Percentiles rank a stretch among this genome's conserved stretches.
phyloP scores from a whole-genome alignment of 2,113 vertebrate genomes.

The Microtus pennsylvanicus region DNA sequence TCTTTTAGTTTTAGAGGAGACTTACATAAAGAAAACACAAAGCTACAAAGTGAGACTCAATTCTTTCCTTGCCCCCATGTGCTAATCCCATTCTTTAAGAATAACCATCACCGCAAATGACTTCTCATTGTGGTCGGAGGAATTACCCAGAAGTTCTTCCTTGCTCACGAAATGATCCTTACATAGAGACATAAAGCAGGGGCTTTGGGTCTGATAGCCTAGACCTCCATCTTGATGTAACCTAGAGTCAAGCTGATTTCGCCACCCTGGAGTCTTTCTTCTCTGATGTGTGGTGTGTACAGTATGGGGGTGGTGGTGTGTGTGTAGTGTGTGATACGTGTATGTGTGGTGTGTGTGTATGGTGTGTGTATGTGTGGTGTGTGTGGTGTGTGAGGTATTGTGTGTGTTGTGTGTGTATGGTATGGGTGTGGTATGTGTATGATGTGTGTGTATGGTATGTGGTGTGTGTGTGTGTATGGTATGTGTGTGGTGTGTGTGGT shows the following conservation, averaged over 20 bases:
- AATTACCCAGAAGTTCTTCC: not conserved
- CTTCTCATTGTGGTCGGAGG: not conserved
- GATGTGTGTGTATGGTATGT: no score
- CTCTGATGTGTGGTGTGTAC: not conserved
- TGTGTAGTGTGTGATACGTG: not conserved
- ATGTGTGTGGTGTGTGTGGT: not conserved
- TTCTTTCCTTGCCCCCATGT: not conserved
- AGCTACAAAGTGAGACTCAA: not conserved
- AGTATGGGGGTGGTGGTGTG: not conserved
- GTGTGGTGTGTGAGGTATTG: no score
- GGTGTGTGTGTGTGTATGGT: not conserved
- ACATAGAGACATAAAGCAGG: not conserved
- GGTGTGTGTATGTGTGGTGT: not conserved
- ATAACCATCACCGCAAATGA: not conserved
- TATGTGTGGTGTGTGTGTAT: not conserved
- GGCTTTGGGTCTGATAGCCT: not conserved
- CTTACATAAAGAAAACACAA: not conserved
- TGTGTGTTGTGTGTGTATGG: no score
- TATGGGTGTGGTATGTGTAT: no score
- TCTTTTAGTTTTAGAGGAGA: not conserved
- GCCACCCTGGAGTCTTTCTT: not conserved
- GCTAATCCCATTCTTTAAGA: not conserved
- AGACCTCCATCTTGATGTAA: conserved; percentile 9
- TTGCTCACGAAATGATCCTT: not conserved
- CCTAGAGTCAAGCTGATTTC: conserved; percentile 27